These are phyloP conservation scores for Phytoseiulus persimilis DNA, from an alignment of 2,888 invertebrate species.

Conservation along the genomic window DNA sequence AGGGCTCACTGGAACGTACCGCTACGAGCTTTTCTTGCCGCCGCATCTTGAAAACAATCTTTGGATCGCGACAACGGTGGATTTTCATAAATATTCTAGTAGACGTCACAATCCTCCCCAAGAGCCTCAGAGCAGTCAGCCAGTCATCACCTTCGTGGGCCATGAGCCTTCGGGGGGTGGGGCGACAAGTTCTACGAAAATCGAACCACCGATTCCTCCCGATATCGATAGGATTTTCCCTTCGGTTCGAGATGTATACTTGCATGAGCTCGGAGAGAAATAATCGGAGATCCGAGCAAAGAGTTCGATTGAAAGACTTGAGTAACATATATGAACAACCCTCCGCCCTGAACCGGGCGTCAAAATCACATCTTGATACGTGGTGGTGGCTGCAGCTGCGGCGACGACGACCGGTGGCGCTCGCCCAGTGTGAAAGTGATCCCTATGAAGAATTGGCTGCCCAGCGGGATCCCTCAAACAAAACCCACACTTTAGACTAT, in stretches of 20 bases:
- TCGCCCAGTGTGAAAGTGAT: constrained; percentile 5
- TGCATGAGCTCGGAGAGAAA: background rate
- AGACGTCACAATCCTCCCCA: background rate
- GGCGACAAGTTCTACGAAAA: background rate
- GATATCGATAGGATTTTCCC: background rate
- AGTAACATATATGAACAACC: background rate
- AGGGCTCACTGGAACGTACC: background rate
- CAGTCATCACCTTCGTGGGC: background rate
- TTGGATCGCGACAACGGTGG: background rate
- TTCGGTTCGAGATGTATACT: background rate
- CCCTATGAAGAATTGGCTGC: background rate
- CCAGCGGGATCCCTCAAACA: background rate
- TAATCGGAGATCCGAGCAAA: background rate
- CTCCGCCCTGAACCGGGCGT: background rate
- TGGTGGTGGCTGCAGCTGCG: background rate
- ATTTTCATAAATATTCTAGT: background rate
- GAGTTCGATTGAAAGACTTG: too few species aligned
- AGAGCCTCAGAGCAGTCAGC: background rate
- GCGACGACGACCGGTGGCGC: background rate
- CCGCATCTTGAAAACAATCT: background rate
- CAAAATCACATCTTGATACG: background rate
- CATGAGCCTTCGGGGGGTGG: background rate
- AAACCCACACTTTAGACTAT: background rate
- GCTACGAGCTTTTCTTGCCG: background rate
- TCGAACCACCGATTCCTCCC: background rate